Conservation (phyloP, 1,140 invertebrate species). For the Magallana angulata region DNA sequence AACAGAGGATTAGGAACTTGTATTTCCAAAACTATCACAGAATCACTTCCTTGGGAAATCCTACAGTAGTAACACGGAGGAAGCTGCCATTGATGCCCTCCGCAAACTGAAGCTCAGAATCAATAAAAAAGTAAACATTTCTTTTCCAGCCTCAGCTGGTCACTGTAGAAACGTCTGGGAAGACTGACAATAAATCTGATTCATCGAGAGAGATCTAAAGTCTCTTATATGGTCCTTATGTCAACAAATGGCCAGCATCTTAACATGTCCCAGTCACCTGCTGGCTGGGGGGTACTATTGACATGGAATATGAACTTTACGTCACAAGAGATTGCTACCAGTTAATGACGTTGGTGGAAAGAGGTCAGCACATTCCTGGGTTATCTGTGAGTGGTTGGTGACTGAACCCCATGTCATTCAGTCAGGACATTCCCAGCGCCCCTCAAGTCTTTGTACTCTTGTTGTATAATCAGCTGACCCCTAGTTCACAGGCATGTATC, state of each 20-base stretch:
- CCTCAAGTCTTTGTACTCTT: neutral
- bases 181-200: no score
- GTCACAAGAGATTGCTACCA: neutral
- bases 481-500: no score
- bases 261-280: neutral
- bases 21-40: no score
- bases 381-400: neutral
- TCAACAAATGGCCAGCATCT: neutral
- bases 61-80: neutral
- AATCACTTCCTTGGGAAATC: neutral
- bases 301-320: slow-evolving; percentile 10
- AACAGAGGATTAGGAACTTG: no score
- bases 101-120: neutral
- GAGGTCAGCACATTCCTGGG: slow-evolving; percentile 4
- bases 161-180: neutral
- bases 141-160: neutral
- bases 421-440: neutral
- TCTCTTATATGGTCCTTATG: neutral
- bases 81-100: slow-evolving; percentile 11
- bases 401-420: neutral
- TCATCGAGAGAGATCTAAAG: neutral
- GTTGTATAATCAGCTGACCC: no score
- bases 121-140: slow-evolving; percentile 35
- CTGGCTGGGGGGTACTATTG: neutral
- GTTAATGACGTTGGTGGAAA: neutral